Evolutionary conservation across 2,797 vertebrate genomes (phyloP), one percentile per base, ranked within the genome.

Genomic region (Limnodromus scolopaceus): DNA sequence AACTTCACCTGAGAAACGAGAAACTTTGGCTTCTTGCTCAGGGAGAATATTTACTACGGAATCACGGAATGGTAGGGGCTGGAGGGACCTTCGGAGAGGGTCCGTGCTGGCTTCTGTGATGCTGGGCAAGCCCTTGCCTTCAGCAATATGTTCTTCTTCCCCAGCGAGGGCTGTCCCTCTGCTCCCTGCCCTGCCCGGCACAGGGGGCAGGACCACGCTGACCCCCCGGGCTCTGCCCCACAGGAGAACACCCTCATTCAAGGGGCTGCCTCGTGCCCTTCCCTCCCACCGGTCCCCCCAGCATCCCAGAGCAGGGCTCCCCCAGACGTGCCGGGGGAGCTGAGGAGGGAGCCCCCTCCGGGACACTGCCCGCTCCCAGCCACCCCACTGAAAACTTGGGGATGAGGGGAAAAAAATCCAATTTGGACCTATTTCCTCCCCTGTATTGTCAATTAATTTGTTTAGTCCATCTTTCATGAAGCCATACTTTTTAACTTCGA

Each of bases 121-220:
- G 74, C 39, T 9, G 19, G 10, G 43, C 1, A 2, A n/a, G 53
- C n/a, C 24, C 22, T 32, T 49, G 64, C 25, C 43, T 11, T 3
- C 61, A 27, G 57, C n/a, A 3, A 0, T 0, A 9, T 1, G 9
- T 5, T 23, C 1, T 1, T 6, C 83, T 27, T 6, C 1, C 54
- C 1, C 15, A 0, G 36, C 3, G 2, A 3, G 69, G 38, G 39
- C 41, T 51, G 53, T 7, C 13, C 38, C 68, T 7, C 10, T 10
- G 2, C 51, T 2, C 43, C 3, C 3, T 4, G 25, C 1, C 45
- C 45, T 36, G 49, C 25, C 38, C 11, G 9, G 51, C n/a, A 15
- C 3, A 1, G 34, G 39, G 28, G 43, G 2, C 58, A 63, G 83
- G 38, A 32, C 58, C n/a, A 11, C 0, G 1, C n/a, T 1, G 5